Percentiles rank a stretch among this genome's conserved stretches.
Conservation (phyloP, 2,797 vertebrate genomes). For the Karalla daura region DNA sequence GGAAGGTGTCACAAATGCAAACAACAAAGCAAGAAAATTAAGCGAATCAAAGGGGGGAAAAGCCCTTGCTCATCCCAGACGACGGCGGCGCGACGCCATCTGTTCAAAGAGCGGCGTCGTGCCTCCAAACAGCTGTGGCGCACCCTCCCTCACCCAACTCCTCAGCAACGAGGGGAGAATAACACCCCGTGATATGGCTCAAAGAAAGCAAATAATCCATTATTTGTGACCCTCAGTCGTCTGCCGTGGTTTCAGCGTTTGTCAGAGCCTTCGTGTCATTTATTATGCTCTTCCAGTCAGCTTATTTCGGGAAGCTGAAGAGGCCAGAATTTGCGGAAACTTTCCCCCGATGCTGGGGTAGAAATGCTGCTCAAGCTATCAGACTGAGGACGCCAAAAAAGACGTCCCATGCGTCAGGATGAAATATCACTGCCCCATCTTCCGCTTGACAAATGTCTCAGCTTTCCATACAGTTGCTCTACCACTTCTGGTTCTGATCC, state of each 20-base stretch:
- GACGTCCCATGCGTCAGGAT: conserved; percentile 67
- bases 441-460: conserved; percentile 60
- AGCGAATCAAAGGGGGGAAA: conserved; percentile 44
- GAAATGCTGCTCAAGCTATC: conserved; percentile 60
- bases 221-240: conserved; percentile 47
- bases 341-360: conserved; percentile 54
- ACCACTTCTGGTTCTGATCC: conserved; percentile 43
- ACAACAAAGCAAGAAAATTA: conserved; percentile 46
- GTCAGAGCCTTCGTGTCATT: conserved; percentile 55
- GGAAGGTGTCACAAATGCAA: conserved; percentile 30
- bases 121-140: conserved; percentile 54
- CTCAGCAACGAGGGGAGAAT: conserved; percentile 45
- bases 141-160: conserved; percentile 55
- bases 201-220: conserved; percentile 56
- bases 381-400: conserved; percentile 58
- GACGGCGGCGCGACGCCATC: conserved; percentile 55
- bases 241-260: conserved; percentile 47
- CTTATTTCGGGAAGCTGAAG: conserved; percentile 60
- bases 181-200: conserved; percentile 35
- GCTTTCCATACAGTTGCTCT: conserved; percentile 31
- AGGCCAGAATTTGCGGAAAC: conserved; percentile 56
- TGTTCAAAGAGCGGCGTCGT: conserved; percentile 57
- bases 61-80: conserved; percentile 39
- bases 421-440: conserved; percentile 51
- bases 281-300: conserved; percentile 57